A percentile compares a stretch with the other conserved stretches of the same genome.
Evolutionary conservation across 2,797 vertebrate species (phyloP).

Genomic region (Miichthys miiuy): DNA sequence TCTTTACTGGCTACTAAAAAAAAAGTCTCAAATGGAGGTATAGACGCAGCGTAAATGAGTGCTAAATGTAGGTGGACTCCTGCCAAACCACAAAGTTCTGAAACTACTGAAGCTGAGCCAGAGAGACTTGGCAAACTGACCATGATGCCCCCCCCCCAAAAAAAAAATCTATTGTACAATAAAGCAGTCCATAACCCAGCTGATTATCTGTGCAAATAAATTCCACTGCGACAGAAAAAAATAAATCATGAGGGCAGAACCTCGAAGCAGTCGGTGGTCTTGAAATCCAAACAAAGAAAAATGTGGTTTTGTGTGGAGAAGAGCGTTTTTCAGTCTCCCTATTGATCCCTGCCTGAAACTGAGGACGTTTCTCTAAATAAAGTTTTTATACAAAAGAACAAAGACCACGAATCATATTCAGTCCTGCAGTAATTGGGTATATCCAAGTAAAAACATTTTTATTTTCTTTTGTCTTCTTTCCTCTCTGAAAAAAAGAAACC

Average conservation of each 20-base stretch:
- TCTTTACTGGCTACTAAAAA: constrained; percentile 30
- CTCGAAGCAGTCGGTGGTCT: background rate
- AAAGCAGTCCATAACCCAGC: background rate
- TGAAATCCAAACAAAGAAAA: background rate
- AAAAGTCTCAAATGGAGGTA: background rate
- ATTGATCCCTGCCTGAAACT: background rate
- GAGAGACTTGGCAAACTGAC: constrained; percentile 9
- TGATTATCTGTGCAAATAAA: constrained; percentile 26
- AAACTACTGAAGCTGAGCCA: constrained; percentile 27
- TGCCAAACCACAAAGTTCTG: constrained; percentile 18
- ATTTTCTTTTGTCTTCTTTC: background rate
- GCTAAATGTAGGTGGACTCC: constrained; percentile 9
- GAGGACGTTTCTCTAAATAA: background rate
- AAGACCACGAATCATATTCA: background rate
- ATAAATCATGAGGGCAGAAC: background rate
- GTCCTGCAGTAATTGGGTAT: background rate
- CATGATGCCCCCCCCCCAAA: background rate
- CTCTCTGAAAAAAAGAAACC: background rate
- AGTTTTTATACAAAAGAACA: background rate
- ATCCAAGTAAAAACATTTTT: background rate
- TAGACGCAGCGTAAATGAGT: constrained; percentile 16
- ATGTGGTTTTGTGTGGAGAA: background rate
- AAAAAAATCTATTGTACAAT: background rate
- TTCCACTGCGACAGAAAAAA: background rate
- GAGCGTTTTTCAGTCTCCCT: background rate